Conservation (phyloP, 2,797 vertebrate genomes). For the Anisognathus igniventris region DNA sequence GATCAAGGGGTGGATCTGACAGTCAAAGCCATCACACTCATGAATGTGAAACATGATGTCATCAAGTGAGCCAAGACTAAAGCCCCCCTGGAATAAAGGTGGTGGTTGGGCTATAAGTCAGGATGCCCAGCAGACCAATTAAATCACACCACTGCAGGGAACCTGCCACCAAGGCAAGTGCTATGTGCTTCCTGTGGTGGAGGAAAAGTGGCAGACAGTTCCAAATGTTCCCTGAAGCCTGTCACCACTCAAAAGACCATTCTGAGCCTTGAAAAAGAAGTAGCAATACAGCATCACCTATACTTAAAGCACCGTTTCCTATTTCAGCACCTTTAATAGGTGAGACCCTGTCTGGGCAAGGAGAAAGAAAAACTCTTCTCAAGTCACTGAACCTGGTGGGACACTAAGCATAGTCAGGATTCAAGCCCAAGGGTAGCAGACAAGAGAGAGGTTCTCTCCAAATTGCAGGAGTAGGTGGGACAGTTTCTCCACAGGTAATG, state of each 20-base stretch:
- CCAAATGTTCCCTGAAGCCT: background rate
- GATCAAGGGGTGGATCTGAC: background rate
- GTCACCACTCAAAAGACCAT: background rate
- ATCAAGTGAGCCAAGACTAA: background rate
- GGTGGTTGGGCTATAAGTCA: background rate
- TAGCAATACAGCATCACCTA: background rate
- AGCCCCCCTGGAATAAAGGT: background rate
- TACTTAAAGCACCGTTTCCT: background rate
- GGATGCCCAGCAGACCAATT: background rate
- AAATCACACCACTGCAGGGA: background rate
- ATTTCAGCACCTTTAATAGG: background rate
- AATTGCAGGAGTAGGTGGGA: background rate
- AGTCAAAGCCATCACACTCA: background rate
- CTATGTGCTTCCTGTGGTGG: background rate
- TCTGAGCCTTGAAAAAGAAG: background rate
- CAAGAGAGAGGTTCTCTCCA: background rate
- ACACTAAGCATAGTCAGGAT: background rate
- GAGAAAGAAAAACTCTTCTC: background rate
- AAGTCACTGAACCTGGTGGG: background rate
- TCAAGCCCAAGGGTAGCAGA: background rate
- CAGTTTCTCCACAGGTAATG: background rate
- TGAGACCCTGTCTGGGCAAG: background rate
- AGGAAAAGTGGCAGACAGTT: background rate
- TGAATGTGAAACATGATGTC: accelerated
- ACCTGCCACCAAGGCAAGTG: background rate